phyloP scores from a whole-genome alignment of 1,140 invertebrate species.

The Pogonomyrmex californicus region DNA sequence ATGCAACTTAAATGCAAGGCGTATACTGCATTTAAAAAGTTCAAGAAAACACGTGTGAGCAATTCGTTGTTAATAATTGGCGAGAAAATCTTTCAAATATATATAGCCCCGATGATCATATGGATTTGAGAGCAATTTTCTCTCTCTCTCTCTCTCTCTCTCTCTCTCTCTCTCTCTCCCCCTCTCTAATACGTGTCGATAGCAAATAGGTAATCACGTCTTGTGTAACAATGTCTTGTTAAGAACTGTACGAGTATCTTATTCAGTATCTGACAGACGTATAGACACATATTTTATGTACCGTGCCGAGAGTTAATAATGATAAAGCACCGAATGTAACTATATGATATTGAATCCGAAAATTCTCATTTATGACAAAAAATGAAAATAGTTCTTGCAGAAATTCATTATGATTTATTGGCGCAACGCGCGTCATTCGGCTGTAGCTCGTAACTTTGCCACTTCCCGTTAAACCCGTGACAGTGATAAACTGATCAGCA shows the following conservation, averaged over 20 bases:
- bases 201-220: not conserved
- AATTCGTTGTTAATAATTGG: conserved; percentile 5
- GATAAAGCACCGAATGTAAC: not conserved
- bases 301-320: not conserved
- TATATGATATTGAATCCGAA: conserved; percentile 13
- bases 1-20: conserved; percentile 63
- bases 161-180: too few species aligned
- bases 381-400: not conserved
- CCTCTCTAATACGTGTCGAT: conserved; percentile 7
- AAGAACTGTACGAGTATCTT: conserved; percentile 9
- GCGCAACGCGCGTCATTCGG: conserved; percentile 3
- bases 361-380: conserved; percentile 27
- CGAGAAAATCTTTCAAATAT: conserved; percentile 1
- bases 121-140: not conserved
- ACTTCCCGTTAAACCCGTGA: conserved; percentile 22
- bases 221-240: not conserved
- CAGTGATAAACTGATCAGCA: conserved; percentile 44
- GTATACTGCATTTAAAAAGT: conserved; percentile 35
- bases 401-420: conserved; percentile 41
- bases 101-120: conserved; percentile 15
- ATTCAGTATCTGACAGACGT: not conserved
- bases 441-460: conserved; percentile 12
- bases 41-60: not conserved
- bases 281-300: not conserved
- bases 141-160: too few species aligned